Percentiles rank a stretch among this genome's conserved stretches.
Conservation (phyloP, 2,888 invertebrate species). For the Acanthosepion lycidas region DNA sequence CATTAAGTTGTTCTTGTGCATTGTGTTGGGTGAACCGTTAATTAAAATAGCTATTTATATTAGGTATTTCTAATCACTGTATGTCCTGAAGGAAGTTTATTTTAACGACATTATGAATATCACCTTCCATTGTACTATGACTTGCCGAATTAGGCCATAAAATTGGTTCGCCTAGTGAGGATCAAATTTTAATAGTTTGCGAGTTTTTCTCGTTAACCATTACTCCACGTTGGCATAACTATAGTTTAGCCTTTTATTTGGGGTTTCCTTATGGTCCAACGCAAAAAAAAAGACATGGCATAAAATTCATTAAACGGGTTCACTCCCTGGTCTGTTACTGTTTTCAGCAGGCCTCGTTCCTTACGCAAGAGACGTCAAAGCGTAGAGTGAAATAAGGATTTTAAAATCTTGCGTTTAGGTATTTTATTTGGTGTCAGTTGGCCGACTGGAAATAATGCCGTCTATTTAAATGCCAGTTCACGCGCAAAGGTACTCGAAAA, state of each 20-base stretch:
- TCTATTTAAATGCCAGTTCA: not conserved
- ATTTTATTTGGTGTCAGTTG: not conserved
- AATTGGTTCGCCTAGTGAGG: no score
- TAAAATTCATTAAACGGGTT: not conserved
- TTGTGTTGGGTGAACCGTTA: no score
- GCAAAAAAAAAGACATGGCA: not conserved
- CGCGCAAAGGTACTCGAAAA: not conserved
- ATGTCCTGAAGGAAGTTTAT: no score
- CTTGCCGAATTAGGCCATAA: no score
- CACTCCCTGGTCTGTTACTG: rapidly evolving
- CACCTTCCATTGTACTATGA: no score
- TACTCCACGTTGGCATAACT: no score
- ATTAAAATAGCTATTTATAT: no score
- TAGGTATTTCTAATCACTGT: no score
- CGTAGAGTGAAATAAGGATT: not conserved
- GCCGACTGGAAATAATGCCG: not conserved
- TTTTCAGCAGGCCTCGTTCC: not conserved
- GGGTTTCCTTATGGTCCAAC: not conserved
- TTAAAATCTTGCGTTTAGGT: not conserved
- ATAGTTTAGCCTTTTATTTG: not conserved
- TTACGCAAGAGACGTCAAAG: not conserved
- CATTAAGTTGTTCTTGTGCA: no score
- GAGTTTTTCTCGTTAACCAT: no score
- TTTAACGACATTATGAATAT: no score
- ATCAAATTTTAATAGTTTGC: no score